A percentile compares a stretch with the other conserved stretches of the same genome.
Evolutionary conservation across 2,113 vertebrate genomes (phyloP).

Genomic region (Cairina moschata): DNA sequence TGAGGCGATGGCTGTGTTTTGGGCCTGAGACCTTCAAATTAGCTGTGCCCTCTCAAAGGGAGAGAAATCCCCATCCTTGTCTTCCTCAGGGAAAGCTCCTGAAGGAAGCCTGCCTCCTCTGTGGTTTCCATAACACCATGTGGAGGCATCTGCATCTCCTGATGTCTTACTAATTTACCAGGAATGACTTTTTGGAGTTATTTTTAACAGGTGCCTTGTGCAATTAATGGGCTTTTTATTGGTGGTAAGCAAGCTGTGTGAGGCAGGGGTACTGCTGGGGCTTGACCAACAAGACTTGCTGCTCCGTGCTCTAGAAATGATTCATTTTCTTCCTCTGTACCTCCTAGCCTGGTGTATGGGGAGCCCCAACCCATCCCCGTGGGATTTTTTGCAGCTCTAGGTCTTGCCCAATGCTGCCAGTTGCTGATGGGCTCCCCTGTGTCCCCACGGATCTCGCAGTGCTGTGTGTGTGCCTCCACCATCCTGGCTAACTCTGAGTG

Average conservation of each 20-base stretch:
- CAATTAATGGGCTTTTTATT: conserved; percentile 65
- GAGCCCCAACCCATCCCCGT: background rate
- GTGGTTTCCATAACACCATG: conserved; percentile 42
- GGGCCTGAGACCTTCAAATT: background rate
- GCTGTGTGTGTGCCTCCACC: background rate
- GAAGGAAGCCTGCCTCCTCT: conserved; percentile 35
- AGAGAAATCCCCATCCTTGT: background rate
- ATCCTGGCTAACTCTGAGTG: conserved; percentile 1
- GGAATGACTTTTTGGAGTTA: conserved; percentile 39
- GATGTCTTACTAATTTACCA: conserved; percentile 59
- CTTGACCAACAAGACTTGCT: background rate
- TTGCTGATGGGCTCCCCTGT: background rate
- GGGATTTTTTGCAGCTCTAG: background rate
- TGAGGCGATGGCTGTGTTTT: background rate
- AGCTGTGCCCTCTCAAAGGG: background rate
- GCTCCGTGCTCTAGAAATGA: background rate
- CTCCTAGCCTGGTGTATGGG: background rate
- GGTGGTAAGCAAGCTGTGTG: conserved; percentile 33
- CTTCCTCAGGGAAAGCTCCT: conserved; percentile 4
- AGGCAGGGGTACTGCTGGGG: conserved; percentile 18
- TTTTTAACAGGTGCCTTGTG: conserved; percentile 50
- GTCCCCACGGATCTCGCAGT: background rate
- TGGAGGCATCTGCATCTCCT: conserved; percentile 18
- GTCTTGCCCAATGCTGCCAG: background rate
- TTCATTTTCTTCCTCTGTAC: background rate